Conservation (phyloP, 2,797 vertebrate genomes). For the Malurus leucopterus region DNA sequence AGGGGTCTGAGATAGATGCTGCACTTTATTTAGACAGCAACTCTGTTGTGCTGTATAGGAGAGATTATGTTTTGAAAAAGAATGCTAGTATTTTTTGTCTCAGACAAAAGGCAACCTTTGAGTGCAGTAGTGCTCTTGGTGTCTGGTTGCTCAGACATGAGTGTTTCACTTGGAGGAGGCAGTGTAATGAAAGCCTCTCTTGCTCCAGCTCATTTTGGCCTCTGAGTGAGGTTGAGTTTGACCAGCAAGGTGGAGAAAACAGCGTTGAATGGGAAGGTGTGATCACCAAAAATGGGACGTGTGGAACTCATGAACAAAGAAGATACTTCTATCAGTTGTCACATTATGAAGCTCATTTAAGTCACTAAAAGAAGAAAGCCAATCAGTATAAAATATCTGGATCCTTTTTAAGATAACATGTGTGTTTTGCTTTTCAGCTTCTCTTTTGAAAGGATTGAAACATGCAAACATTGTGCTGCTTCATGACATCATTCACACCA, state of each 20-base stretch:
- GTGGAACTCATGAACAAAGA: not conserved
- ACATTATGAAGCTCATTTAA: not conserved
- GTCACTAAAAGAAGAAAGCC: not conserved
- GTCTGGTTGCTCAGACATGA: not conserved
- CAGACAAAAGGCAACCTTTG: not conserved
- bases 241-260: not conserved
- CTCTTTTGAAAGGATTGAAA: conserved; percentile 91
- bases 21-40: not conserved
- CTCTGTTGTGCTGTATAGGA: not conserved
- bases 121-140: not conserved
- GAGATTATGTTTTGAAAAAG: not conserved
- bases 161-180: not conserved
- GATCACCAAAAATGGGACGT: not conserved
- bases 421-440: conserved; percentile 78
- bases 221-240: not conserved
- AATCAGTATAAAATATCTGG: not conserved
- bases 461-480: conserved; percentile 86
- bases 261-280: not conserved
- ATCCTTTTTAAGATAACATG: not conserved
- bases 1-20: not conserved
- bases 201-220: not conserved
- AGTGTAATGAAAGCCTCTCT: not conserved
- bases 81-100: not conserved
- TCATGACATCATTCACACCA: conserved; percentile 88
- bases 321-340: not conserved